Evolutionary conservation across 1,140 invertebrate genomes (phyloP).

Genomic region (Brachionus asplanchnoidis): DNA sequence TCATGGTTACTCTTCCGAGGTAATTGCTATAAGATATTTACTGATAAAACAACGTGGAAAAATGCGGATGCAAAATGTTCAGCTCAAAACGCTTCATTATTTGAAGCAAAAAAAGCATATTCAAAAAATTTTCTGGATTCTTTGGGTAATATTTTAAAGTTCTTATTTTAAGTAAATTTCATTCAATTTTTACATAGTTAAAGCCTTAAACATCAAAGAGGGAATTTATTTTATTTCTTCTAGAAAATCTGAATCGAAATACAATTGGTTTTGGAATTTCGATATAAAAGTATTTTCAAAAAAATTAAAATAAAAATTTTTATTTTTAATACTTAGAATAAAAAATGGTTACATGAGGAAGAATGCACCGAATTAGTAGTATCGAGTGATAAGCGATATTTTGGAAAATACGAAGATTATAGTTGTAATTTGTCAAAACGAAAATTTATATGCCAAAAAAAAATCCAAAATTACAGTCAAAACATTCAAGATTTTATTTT

Average conservation of each 20-base stretch:
- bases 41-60: neutral
- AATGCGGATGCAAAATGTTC: neutral
- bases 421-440: neutral
- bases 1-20: neutral
- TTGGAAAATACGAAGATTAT: slow-evolving; percentile 13
- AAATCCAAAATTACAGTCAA: neutral
- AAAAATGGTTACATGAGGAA: neutral
- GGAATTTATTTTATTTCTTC: neutral
- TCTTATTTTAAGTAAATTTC: neutral
- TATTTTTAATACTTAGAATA: neutral
- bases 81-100: neutral
- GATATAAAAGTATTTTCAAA: neutral
- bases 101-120: neutral
- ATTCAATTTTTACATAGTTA: neutral
- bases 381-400: neutral
- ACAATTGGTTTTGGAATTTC: neutral
- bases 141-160: neutral
- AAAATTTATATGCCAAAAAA: slow-evolving; percentile 27
- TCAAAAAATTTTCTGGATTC: neutral
- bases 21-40: neutral
- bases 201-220: neutral
- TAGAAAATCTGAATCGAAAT: neutral
- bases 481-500: neutral
- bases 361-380: neutral
- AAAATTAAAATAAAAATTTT: neutral